Evolutionary conservation across 35 echinoderm and acorn worm species (phyloP).

Genomic region (Chiridota heheva): DNA sequence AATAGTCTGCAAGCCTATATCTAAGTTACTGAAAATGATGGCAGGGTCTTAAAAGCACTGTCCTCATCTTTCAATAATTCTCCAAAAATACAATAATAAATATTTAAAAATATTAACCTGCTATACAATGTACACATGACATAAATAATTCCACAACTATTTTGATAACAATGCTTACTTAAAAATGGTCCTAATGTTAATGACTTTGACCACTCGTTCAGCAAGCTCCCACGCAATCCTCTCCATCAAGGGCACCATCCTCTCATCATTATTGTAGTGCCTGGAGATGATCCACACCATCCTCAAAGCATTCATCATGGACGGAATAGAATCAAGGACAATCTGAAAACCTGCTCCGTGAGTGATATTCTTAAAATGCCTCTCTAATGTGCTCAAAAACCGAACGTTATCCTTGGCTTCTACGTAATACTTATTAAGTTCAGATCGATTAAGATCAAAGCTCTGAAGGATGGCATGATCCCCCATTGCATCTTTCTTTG

Average conservation of each 20-base stretch:
- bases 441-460: constrained; percentile 89
- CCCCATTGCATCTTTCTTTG: constrained; percentile 82
- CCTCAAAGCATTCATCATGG: constrained; percentile 98
- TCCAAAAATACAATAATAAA: too few relatives aligned
- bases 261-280: constrained; percentile 98
- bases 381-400: constrained; percentile 90
- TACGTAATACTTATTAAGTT: constrained; percentile 94
- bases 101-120: neutral
- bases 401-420: constrained; percentile 99
- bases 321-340: constrained; percentile 93
- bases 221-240: constrained; percentile 97
- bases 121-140: neutral
- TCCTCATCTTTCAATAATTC: too few relatives aligned
- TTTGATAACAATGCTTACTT: constrained; percentile 75
- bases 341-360: constrained; percentile 97
- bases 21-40: too few relatives aligned
- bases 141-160: neutral
- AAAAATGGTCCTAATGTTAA: constrained; percentile 99
- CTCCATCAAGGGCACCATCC: constrained; percentile 99
- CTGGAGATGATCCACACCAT: constrained; percentile 99
- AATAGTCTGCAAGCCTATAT: too few relatives aligned
- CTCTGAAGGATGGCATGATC: constrained; percentile 96
- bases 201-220: constrained; percentile 96
- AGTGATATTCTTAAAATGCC: constrained; percentile 98
- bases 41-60: too few relatives aligned